Evolutionary conservation across 2,113 vertebrate genomes (phyloP), one percentile per base, ranked within the genome.

Genomic region (Oostethus manadensis): DNA sequence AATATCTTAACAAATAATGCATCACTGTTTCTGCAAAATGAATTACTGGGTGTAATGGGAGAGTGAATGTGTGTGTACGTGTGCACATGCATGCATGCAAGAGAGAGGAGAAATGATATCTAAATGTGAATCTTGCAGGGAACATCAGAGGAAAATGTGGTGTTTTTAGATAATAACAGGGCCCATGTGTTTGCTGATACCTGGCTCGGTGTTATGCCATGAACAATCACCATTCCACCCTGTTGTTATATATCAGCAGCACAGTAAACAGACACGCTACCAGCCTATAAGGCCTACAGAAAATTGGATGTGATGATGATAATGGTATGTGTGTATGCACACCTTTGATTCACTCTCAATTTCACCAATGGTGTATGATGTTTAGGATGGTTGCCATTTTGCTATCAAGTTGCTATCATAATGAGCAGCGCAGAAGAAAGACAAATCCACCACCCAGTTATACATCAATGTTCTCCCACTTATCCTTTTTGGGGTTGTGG

Each of bases 111-210:
- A 35, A 53, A 56, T 26, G 16, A 53, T 70, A 70, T 68, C 61
- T 80, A 72, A 74, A 64, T 74, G 66, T 29, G 69, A 67, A 74
- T 84, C 79, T 86, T 78, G 67, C 70, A 57, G 60, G 55, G 64
- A 49, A 74, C 74, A 77, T 84, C 81, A 47, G 66, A 79, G 79
- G 29, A 78, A 78, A 79, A 85, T 80, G 71, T 74, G 82, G 53
- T 79, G 73, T 84, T 85, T n/a, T 85, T 84, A 83, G 81, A 86
- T 86, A 84, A 86, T 86, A 79, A 85, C 76, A 76, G 73, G 73
- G 67, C 74, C 62, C 66, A 71, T 69, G 73, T 73, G 78, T 85
- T 80, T 80, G 67, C 83, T 71, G 79, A 81, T 86, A 81, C 77
- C 68, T 68, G 62, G 71, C 57, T 76, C 71, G 71, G 70, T 73